Conservation (phyloP, 2,888 invertebrate genomes). For the Tenodera sinensis region DNA sequence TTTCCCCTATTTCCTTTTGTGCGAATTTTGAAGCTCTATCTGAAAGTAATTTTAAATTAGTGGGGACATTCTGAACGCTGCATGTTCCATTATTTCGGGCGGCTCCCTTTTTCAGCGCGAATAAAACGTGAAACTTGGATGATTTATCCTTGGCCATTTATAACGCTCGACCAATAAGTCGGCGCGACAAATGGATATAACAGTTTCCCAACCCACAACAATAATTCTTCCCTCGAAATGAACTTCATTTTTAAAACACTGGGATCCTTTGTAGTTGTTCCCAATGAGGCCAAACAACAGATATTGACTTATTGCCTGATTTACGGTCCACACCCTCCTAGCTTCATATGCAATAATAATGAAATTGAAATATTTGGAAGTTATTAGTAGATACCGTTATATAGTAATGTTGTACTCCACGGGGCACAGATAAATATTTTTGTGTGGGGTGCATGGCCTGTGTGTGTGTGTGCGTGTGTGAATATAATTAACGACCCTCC, state of each 20-base stretch:
- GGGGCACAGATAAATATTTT: background rate
- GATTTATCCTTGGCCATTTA: slow-evolving; percentile 28
- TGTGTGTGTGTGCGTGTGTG: background rate
- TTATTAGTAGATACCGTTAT: slow-evolving; percentile 1
- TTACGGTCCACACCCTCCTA: background rate
- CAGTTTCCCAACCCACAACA: slow-evolving; percentile 26
- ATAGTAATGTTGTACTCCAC: background rate
- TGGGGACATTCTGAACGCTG: background rate
- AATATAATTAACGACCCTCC: background rate
- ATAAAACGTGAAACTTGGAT: background rate
- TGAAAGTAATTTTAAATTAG: slow-evolving; percentile 14
- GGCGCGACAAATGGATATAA: slow-evolving; percentile 29
- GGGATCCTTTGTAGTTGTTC: slow-evolving; percentile 2
- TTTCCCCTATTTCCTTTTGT: background rate
- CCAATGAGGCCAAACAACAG: slow-evolving; percentile 4
- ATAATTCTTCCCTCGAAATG: slow-evolving; percentile 29
- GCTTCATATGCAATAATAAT: slow-evolving; percentile 13
- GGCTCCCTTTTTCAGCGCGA: background rate
- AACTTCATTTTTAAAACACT: slow-evolving; percentile 32
- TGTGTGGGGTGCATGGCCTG: background rate
- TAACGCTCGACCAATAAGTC: slow-evolving; percentile 27
- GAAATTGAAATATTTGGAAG: slow-evolving; percentile 19
- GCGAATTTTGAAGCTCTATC: background rate
- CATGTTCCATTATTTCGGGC: background rate
- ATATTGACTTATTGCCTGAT: slow-evolving; percentile 19